A percentile compares a stretch with the other conserved stretches of the same genome.
Conservation (phyloP, 2,113 vertebrate species). For the Pelusios castaneus region DNA sequence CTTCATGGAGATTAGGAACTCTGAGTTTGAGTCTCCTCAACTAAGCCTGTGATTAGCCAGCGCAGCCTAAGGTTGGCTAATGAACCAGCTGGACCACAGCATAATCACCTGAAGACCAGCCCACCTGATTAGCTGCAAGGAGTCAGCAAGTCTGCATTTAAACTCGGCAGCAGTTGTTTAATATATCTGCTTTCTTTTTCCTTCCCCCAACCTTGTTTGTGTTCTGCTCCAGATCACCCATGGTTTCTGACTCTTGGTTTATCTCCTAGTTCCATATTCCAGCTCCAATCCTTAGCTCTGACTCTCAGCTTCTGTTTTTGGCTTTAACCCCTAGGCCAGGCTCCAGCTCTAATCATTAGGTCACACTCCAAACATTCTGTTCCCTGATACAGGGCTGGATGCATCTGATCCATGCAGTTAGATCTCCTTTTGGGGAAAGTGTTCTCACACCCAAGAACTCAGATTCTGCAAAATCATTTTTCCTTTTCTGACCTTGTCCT, state of each 20-base stretch:
- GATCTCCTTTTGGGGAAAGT: no score
- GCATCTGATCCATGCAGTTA: no score
- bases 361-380: neutral
- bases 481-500: neutral
- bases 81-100: neutral
- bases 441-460: neutral
- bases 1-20: neutral
- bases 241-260: no score
- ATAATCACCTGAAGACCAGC: neutral
- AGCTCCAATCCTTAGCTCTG: no score
- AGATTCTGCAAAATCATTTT: neutral
- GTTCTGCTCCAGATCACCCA: no score
- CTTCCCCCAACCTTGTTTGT: no score
- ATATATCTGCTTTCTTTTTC: no score
- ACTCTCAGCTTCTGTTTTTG: no score
- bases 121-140: neutral
- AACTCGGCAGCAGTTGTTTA: neutral
- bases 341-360: no score
- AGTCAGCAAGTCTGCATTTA: neutral
- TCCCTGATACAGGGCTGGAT: neutral
- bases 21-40: neutral
- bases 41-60: neutral
- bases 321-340: neutral
- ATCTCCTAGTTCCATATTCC: no score
- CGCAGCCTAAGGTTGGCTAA: neutral